These are phyloP conservation scores for Trichoplusia ni DNA, from an alignment of 1,140 invertebrate genomes.

Conservation along the genomic window DNA sequence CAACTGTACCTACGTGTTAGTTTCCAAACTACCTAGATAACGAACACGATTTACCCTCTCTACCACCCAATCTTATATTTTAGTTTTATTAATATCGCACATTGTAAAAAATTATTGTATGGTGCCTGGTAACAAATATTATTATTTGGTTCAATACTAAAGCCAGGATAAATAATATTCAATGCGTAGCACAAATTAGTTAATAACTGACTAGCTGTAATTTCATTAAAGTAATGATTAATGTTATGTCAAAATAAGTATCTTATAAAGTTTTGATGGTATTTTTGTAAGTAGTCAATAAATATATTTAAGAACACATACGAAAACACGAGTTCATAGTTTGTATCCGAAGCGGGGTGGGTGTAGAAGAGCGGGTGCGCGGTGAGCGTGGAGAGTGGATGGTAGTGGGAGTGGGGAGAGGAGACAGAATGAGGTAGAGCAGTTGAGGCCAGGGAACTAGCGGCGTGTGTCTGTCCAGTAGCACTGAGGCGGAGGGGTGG, in stretches of 20 bases:
- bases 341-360: no score
- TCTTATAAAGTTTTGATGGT: no score
- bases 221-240: no score
- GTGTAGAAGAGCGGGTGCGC: not conserved
- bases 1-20: not conserved
- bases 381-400: not conserved
- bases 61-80: not conserved
- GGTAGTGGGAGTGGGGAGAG: not conserved
- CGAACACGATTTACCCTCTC: not conserved
- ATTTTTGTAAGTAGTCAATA: no score
- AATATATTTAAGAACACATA: no score
- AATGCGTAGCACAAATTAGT: not conserved
- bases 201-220: no score
- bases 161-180: not conserved
- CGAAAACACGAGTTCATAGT: no score
- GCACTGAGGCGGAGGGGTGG: conserved; percentile 63
- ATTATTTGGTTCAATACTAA: not conserved
- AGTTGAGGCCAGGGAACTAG: conserved; percentile 14
- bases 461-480: conserved; percentile 49
- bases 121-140: not conserved
- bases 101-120: not conserved
- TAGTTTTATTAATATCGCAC: not conserved
- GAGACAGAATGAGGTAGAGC: no score
- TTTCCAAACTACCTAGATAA: not conserved
- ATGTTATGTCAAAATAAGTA: no score